phyloP scores from a whole-genome alignment of 2,113 vertebrate species.

The Scomber japonicus region DNA sequence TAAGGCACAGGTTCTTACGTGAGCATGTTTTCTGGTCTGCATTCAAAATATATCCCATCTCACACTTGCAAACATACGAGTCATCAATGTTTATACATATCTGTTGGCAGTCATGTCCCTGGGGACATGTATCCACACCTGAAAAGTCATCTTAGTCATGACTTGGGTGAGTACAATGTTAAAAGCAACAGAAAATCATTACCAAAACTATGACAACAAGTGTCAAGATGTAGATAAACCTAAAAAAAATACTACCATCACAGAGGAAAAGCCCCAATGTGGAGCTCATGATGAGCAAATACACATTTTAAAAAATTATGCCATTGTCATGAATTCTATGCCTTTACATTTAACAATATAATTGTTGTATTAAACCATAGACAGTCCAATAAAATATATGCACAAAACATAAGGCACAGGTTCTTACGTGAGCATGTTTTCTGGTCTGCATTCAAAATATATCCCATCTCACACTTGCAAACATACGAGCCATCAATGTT shows the following conservation, averaged over 20 bases:
- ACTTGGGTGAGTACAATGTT: background rate
- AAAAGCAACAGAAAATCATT: too few relatives aligned
- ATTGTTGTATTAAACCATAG: too few relatives aligned
- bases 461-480: conserved; percentile 82
- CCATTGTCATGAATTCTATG: too few relatives aligned
- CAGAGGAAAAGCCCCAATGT: too few relatives aligned
- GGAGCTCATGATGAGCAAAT: too few relatives aligned
- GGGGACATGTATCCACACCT: conserved; percentile 50
- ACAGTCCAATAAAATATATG: too few relatives aligned
- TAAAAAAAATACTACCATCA: too few relatives aligned
- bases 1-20: conserved; percentile 36
- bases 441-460: conserved; percentile 80
- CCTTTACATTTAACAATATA: too few relatives aligned
- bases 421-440: conserved; percentile 81
- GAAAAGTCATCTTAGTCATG: background rate
- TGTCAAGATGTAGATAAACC: too few relatives aligned
- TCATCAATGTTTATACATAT: conserved; percentile 72
- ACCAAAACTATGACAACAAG: background rate
- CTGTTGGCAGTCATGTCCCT: conserved; percentile 82
- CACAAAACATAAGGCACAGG: too few relatives aligned
- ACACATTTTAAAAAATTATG: too few relatives aligned
- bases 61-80: conserved; percentile 80
- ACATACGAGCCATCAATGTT: conserved; percentile 51
- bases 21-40: conserved; percentile 83
- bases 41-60: conserved; percentile 81